Evolutionary conservation across 2,797 vertebrate genomes (phyloP).

Genomic region (Phoxinus dragarum): DNA sequence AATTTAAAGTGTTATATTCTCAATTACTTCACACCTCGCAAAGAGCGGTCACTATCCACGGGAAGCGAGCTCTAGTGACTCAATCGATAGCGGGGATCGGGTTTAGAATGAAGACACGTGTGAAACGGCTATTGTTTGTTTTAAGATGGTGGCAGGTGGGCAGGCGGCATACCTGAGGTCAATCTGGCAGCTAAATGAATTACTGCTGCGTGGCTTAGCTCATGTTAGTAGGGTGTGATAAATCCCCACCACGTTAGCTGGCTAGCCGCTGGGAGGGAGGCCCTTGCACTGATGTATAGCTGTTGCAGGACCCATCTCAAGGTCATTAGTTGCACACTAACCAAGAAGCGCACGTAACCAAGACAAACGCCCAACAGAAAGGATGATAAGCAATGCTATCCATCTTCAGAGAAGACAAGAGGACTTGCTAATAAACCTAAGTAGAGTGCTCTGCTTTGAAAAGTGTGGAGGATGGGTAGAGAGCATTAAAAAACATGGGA

Average conservation of each 20-base stretch:
- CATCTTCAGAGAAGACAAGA: conserved; percentile 64
- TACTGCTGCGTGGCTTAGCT: conserved; percentile 52
- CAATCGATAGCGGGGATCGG: background rate
- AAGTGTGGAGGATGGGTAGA: conserved; percentile 9
- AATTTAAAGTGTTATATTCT: conserved; percentile 46
- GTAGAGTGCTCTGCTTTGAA: conserved; percentile 46
- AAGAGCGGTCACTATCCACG: background rate
- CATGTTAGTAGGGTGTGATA: conserved; percentile 59
- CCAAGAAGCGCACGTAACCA: conserved; percentile 62
- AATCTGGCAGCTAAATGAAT: conserved; percentile 65
- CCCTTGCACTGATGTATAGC: conserved; percentile 60
- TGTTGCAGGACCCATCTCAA: conserved; percentile 59
- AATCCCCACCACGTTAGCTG: conserved; percentile 57
- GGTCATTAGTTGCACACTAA: conserved; percentile 69
- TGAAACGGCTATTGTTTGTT: conserved; percentile 43
- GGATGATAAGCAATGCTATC: conserved; percentile 70
- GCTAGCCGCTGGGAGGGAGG: conserved; percentile 45
- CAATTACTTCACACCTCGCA: conserved; percentile 26
- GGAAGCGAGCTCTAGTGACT: background rate
- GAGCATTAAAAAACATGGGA: conserved; percentile 4
- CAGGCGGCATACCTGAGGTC: conserved; percentile 60
- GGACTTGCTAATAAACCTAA: conserved; percentile 67
- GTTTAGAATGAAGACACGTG: conserved; percentile 16
- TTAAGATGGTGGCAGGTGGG: conserved; percentile 55
- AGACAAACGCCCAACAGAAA: conserved; percentile 75